phyloP scores from a whole-genome alignment of 1,140 invertebrate genomes.

The Drosophila tsacasi region DNA sequence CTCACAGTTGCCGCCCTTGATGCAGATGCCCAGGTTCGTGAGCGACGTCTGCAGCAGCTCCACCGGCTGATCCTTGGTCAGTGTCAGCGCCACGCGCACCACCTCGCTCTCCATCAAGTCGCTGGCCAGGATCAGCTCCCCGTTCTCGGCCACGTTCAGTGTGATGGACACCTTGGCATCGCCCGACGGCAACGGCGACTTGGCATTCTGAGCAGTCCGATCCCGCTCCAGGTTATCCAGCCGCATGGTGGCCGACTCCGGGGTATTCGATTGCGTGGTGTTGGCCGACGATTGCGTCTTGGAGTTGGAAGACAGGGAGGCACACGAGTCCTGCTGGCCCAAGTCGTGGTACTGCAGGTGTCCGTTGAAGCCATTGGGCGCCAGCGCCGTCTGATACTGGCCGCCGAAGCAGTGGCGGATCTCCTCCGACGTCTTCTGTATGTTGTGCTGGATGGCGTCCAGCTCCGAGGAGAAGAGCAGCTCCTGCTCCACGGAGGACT shows the following conservation, averaged over 20 bases:
- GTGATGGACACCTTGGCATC: conserved; percentile 30
- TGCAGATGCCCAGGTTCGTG: conserved; percentile 84
- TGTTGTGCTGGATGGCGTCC: conserved; percentile 92
- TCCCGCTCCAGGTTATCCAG: conserved; percentile 64
- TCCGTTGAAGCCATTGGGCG: conserved; percentile 86
- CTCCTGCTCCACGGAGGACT: conserved; percentile 86
- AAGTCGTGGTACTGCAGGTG: conserved; percentile 84
- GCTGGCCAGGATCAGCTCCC: conserved; percentile 78
- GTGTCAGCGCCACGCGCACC: conserved; percentile 78
- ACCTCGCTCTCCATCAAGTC: conserved; percentile 85
- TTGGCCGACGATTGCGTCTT: conserved; percentile 85
- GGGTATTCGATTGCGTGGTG: conserved; percentile 85
- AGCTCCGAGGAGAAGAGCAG: conserved; percentile 92
- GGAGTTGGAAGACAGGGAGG: conserved; percentile 79
- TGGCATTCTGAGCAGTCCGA: conserved; percentile 22
- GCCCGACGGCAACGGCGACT: conserved; percentile 45
- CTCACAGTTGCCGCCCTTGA: conserved; percentile 85
- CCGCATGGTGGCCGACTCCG: conserved; percentile 83
- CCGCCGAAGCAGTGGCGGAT: conserved; percentile 91
- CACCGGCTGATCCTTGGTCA: conserved; percentile 70
- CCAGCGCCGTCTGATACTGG: conserved; percentile 88
- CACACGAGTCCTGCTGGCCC: conserved; percentile 77
- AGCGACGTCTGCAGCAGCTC: conserved; percentile 80
- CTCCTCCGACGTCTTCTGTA: conserved; percentile 96
- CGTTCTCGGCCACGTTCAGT: conserved; percentile 58